Percentiles rank a stretch among this genome's conserved stretches.
These are phyloP conservation scores for Avahi laniger DNA, from an alignment of 2,797 vertebrate species.

Conservation along the genomic window DNA sequence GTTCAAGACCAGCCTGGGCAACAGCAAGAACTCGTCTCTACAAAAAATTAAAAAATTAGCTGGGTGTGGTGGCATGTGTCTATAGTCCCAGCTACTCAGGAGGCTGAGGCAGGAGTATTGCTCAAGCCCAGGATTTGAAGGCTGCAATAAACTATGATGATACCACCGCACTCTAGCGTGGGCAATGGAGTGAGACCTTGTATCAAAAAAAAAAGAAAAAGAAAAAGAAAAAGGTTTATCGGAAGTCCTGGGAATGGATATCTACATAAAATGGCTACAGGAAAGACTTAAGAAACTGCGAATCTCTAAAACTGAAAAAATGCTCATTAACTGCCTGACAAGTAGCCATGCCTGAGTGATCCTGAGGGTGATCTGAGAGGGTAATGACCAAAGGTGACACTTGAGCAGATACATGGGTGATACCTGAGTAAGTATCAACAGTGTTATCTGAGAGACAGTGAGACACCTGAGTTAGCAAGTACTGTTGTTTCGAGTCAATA, in stretches of 20 bases:
- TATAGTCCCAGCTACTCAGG: neutral
- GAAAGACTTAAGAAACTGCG: neutral
- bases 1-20: neutral
- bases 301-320: conserved; percentile 24
- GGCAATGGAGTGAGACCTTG: too few species aligned
- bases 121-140: neutral
- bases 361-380: neutral
- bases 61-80: neutral
- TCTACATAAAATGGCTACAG: neutral
- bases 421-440: neutral
- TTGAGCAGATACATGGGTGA: conserved; percentile 28
- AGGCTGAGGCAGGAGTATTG: neutral
- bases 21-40: neutral
- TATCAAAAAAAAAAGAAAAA: too few species aligned
- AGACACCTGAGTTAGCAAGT: conserved; percentile 50
- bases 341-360: neutral
- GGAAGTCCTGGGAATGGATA: neutral
- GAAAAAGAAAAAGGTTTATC: neutral
- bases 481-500: conserved; percentile 45
- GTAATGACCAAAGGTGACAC: neutral
- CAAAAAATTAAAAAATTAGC: neutral
- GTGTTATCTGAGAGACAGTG: conserved; percentile 30
- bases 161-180: too few species aligned
- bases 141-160: too few species aligned
- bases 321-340: neutral